Evolutionary conservation across 1,140 invertebrate genomes (phyloP), one percentile per base, ranked within the genome.

Genomic region (Bombus vancouverensis): DNA sequence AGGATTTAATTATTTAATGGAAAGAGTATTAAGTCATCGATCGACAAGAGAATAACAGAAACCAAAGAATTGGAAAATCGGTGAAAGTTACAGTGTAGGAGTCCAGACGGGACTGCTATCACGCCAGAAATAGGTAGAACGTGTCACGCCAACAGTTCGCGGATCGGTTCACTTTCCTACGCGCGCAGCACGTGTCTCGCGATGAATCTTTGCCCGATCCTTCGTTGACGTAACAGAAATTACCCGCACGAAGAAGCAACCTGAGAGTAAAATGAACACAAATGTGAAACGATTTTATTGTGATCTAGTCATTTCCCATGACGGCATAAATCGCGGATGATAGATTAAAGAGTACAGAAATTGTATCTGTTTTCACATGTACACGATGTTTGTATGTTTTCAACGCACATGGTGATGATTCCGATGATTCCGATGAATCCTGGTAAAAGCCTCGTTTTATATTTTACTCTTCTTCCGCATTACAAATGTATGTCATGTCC

Each of bases 121-220:
- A 87, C 78, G 89, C 80, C 89, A 88, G 89, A 92, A 93, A 92
- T 89, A 88, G 74, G 62, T 79, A 83, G 87, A 75, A 78, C 71
- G 80, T 83, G 80, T 74, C 71, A 59, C 39, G 77, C 9, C 18
- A 39, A 57, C 65, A n/a, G 79, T 77, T 83, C 66, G 59, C 65
- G 71, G 82, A 89, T 92, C 83, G 88, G 88, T 90, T 93, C 91
- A 93, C 93, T 93, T 93, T 93, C 93, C 72, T 93, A 78, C 28
- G 81, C 59, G 34, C 53, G 13, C 3, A 53, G 47, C 25, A 37
- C 68, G 66, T 59, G n/a, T 75, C 44, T 53, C 53, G 42, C 25
- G 70, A 72, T 62, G 42, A 68, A 85, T 78, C 68, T 85, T 77
- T 74, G 62, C 32, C 76, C 53, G 44, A 59, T 59, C n/a, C 65